Conservation (phyloP, 2,888 invertebrate species). For the Eristalis arbustorum region DNA sequence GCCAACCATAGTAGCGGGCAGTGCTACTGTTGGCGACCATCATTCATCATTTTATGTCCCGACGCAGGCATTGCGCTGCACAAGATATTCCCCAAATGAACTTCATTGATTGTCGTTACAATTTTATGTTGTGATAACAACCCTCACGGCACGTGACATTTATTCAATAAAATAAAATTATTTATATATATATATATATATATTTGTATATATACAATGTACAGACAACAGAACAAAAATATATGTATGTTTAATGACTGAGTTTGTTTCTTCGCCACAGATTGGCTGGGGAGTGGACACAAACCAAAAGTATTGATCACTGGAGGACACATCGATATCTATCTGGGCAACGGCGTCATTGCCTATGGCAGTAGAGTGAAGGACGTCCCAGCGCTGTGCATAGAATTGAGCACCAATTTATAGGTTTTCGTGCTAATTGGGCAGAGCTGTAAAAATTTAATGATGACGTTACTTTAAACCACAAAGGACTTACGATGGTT, state of each 20-base stretch:
- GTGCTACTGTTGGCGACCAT: slow-evolving; percentile 54
- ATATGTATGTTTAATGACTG: neutral
- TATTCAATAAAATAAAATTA: slow-evolving; percentile 31
- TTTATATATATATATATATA: neutral
- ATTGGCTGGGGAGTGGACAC: slow-evolving; percentile 5
- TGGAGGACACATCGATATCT: neutral
- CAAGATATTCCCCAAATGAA: slow-evolving; percentile 17
- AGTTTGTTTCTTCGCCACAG: neutral
- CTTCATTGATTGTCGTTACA: slow-evolving; percentile 56
- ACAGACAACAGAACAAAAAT: neutral
- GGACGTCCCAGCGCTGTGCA: neutral
- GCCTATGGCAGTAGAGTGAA: neutral
- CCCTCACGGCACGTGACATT: slow-evolving; percentile 48
- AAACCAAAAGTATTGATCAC: slow-evolving; percentile 13
- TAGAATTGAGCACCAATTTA: neutral
- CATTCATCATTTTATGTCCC: slow-evolving; percentile 56
- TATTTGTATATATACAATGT: neutral
- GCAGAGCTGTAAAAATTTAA: neutral
- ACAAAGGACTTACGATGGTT: neutral
- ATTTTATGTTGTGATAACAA: slow-evolving; percentile 62
- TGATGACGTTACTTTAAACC: neutral
- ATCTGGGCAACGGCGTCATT: neutral
- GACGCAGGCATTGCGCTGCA: neutral
- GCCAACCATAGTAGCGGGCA: slow-evolving; percentile 22
- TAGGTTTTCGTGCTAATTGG: slow-evolving; percentile 3